Base-by-base conservation (phyloP, 2,113 vertebrate genomes). In the Callithrix jacchus region DNA sequence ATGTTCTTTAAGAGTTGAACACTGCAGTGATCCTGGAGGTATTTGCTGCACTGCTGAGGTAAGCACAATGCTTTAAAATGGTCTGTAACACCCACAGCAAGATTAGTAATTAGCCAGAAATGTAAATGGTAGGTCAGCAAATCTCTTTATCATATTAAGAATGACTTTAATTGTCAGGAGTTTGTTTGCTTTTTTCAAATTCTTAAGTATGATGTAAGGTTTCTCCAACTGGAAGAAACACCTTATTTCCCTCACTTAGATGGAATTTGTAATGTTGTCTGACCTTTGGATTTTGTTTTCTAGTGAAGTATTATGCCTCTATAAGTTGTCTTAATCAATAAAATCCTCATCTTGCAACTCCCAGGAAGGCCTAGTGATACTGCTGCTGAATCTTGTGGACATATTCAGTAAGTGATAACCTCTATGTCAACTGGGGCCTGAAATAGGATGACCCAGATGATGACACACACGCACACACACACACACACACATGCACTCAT, bases 201-300 rank as follows among this genome's bases (percentile, higher is more conserved):
- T 70, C 95, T 95, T 77, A 89, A 96, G 83, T 64, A 97, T 98
- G 97, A 98, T 94, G 94, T 97, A 96, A 98, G 96, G 92, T 97
- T 98, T 97, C 94, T 96, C 98, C 96, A 96, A 97, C n/a, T 97
- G 97, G 97, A 98, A 98, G 98, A 98, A 98, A 98, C 96, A 97
- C 96, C 95, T 96, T 96, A 81, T 92, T 98, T 97, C 91, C 91
- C 92, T 87, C 93, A 95, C 93, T 98, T 98, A 90, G 93, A 82
- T 96, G 64, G 88, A 97, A 94, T 97, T 96, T 92, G 92, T 98
- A 96, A 98, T 81, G 92, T 95, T 88, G 90, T 89, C 93, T 79
- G 83, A 61, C 42, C 49, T 45, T 93, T 92, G 87, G 70, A 21
- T 56, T 97, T 98, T 91, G 85, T 86, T 92, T 98, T 20, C 16